Evolutionary conservation across 2,797 vertebrate genomes (phyloP).

Genomic region (Zenarchopterus dispar): DNA sequence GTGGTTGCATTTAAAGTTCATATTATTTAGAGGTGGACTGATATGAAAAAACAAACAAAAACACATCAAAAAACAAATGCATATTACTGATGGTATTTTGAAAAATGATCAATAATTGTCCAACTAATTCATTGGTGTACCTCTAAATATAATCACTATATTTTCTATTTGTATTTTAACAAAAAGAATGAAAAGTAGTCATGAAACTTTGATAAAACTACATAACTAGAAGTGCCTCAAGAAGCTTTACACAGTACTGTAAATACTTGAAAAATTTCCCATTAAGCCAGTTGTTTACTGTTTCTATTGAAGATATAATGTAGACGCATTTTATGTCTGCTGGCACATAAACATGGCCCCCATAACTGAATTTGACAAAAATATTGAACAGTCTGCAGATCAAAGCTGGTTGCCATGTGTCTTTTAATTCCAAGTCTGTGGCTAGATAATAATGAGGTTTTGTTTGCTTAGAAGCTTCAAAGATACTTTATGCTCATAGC

Average conservation of each 20-base stretch:
- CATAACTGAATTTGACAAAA: not conserved
- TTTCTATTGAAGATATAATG: constrained; percentile 18
- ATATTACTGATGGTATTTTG: no score
- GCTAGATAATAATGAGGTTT: constrained; percentile 57
- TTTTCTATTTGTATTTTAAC: no score
- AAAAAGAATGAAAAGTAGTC: no score
- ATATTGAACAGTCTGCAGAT: constrained; percentile 40
- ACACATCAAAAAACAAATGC: no score
- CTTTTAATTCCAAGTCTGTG: constrained; percentile 29
- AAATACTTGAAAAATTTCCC: constrained; percentile 24
- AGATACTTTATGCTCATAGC: constrained; percentile 36
- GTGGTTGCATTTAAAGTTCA: no score
- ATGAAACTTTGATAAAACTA: no score
- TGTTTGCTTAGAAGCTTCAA: constrained; percentile 47
- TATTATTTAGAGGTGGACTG: no score
- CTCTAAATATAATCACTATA: no score
- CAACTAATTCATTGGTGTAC: no score
- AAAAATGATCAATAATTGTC: no score
- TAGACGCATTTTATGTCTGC: not conserved
- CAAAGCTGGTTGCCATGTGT: constrained; percentile 51
- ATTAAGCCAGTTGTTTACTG: constrained; percentile 52
- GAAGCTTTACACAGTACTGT: not conserved
- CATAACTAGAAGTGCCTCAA: no score
- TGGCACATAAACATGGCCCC: constrained; percentile 38
- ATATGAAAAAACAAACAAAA: no score